Base-by-base conservation (phyloP, 2,113 vertebrate genomes). In the Colius striatus region DNA sequence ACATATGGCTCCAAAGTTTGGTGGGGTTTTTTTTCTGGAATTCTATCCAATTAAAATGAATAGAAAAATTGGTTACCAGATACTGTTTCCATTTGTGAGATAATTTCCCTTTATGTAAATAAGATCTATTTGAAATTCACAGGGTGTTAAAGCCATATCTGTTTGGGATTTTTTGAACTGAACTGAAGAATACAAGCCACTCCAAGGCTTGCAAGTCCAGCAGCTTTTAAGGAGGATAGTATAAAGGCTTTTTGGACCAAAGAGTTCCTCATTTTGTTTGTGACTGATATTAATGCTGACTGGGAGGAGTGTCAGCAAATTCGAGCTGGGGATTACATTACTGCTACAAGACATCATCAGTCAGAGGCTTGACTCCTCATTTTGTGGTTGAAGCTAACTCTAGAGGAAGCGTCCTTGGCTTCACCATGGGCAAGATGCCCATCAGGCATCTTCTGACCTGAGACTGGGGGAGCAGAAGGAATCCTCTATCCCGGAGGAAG, bases 311-410 rank as follows among this genome's bases (percentile, higher is more conserved):
- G 10, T 53, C 78, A 84, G 27, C 55, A 94, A 53, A 89, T 70
- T 57, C 17, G 38, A 48, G 38, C 50, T 70, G 62, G 16, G 68
- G 43, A 77, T 87, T 79, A 25, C 29, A 47, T 57, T 88, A 22
- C 32, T 71, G 43, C 55, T 85, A 27, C 25, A 76, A 80, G 83
- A 68, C 48, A 61, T 19, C 34, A 68, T 27, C 25, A 45, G 32
- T 32, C 38, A 81, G 47, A 72, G 48, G 29, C 23, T 93, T 82
- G 30, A 48, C 67, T 84, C 45, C 62, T 53, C 13, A 17, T 60
- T 90, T 79, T 78, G 22, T 48, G 91, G 91, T 75, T 38, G 54
- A 90, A 43, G 30, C 32, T 92, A 89, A n/a, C 26, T 97, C 85
- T 91, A 48, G 63, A 82, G 95, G 51, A 74, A 83, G 30, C 8